A percentile compares a stretch with the other conserved stretches of the same genome.
These are phyloP conservation scores for Syrrhaptes paradoxus DNA, from an alignment of 2,113 vertebrate species.

Conservation along the genomic window DNA sequence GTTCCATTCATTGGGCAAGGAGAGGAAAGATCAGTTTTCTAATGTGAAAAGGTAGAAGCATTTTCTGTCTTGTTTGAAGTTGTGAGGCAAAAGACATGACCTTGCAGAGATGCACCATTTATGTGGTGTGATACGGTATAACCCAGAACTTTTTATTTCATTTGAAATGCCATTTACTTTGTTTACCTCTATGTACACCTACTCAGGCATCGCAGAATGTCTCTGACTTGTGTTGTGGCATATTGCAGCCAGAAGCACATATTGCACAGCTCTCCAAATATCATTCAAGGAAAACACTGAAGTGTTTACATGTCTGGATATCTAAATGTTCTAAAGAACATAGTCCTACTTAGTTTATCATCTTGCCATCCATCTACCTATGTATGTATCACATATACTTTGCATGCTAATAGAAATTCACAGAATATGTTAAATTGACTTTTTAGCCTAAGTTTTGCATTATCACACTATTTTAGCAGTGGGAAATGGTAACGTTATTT, in stretches of 20 bases:
- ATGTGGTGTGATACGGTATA: not conserved
- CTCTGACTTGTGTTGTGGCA: not conserved
- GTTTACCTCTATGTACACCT: slow-evolving; percentile 16
- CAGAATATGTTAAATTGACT: not conserved
- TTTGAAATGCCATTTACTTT: slow-evolving; percentile 1
- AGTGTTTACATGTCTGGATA: not conserved
- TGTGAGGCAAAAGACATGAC: not conserved
- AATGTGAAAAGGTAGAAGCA: not conserved
- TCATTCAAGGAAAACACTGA: not conserved
- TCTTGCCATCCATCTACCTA: not conserved
- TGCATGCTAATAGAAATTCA: not conserved
- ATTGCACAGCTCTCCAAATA: slow-evolving; percentile 3
- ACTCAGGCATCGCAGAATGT: not conserved
- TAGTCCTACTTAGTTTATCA: not conserved
- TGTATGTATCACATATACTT: not conserved
- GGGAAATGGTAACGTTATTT: not conserved
- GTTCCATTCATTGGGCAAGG: not conserved
- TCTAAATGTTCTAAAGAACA: not conserved
- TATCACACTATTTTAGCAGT: not conserved
- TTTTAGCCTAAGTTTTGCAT: not conserved
- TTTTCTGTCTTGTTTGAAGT: not conserved
- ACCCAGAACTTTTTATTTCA: not conserved
- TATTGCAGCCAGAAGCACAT: slow-evolving; percentile 21
- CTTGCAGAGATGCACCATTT: not conserved
- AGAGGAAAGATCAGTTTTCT: not conserved